Conservation (phyloP, 2,797 vertebrate species). For the Lindbergichthys nudifrons region DNA sequence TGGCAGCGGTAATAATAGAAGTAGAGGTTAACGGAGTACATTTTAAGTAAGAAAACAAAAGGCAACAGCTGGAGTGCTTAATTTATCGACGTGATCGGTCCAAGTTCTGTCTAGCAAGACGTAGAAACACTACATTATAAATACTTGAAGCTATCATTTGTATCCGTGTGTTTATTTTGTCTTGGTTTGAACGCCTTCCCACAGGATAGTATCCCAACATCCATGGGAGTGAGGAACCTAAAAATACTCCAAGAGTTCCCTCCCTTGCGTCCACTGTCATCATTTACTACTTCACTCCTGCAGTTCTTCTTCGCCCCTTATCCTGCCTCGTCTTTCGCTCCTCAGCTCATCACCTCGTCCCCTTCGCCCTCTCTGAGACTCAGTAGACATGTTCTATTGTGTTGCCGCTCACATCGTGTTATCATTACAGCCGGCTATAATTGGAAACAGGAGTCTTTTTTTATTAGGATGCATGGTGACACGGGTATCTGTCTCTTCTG, state of each 20-base stretch:
- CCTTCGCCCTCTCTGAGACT: constrained; percentile 47
- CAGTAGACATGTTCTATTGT: constrained; percentile 65
- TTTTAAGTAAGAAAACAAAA: constrained; percentile 56
- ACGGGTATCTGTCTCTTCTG: constrained; percentile 89
- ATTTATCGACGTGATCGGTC: constrained; percentile 54
- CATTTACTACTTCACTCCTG: constrained; percentile 29
- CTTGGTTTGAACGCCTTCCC: constrained; percentile 42
- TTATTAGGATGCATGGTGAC: constrained; percentile 84
- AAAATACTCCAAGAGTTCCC: constrained; percentile 42
- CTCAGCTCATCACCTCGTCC: constrained; percentile 18
- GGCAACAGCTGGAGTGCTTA: constrained; percentile 49
- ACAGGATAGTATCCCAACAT: constrained; percentile 49
- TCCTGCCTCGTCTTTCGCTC: constrained; percentile 25
- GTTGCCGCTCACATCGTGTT: constrained; percentile 79
- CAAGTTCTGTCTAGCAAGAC: constrained; percentile 50
- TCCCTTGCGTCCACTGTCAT: constrained; percentile 13
- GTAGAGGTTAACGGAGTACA: constrained; percentile 40
- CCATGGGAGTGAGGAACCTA: constrained; percentile 44
- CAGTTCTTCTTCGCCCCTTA: constrained; percentile 23
- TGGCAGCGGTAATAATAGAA: constrained; percentile 53
- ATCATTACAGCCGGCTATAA: constrained; percentile 87
- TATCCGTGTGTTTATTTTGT: constrained; percentile 56
- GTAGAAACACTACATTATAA: constrained; percentile 48
- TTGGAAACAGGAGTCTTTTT: constrained; percentile 88
- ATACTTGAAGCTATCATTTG: constrained; percentile 57